Conservation (phyloP, 1,140 invertebrate species). For the Leptinotarsa lineolata region DNA sequence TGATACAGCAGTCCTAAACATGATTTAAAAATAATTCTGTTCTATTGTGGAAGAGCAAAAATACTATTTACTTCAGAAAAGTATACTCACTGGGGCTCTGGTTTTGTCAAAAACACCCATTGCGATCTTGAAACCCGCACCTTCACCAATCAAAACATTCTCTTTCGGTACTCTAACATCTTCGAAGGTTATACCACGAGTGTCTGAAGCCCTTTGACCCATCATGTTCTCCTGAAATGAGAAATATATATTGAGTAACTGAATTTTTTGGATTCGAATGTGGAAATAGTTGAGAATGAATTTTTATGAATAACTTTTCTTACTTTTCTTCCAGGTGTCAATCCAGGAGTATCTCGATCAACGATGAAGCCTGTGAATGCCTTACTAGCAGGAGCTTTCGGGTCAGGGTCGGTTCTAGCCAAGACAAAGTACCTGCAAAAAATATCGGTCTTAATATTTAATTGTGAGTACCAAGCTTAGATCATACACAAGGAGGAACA, state of each 20-base stretch:
- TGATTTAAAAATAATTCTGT: too few species aligned
- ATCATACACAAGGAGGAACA: too few species aligned
- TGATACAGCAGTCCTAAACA: too few species aligned
- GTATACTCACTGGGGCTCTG: conserved; percentile 75
- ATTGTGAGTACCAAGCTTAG: too few species aligned
- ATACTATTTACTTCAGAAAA: too few species aligned
- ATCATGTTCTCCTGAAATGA: conserved; percentile 83
- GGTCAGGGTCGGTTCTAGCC: conserved; percentile 89
- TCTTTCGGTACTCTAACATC: conserved; percentile 94
- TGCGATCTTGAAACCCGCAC: conserved; percentile 93
- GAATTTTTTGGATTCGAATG: too few species aligned
- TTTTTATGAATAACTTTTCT: background rate
- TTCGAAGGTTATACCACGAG: conserved; percentile 95
- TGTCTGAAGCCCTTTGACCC: conserved; percentile 96
- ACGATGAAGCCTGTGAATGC: conserved; percentile 96
- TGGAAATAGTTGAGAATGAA: background rate
- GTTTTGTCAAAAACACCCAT: conserved; percentile 97
- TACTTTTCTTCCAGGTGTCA: conserved; percentile 88
- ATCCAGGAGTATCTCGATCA: conserved; percentile 84
- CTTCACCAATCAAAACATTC: conserved; percentile 87
- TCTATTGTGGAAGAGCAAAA: too few species aligned
- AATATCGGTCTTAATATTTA: background rate
- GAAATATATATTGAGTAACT: background rate
- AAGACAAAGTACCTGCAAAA: conserved; percentile 87
- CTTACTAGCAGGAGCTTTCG: conserved; percentile 83